phyloP scores from a whole-genome alignment of 2,797 vertebrate species.

The Odontamblyopus lacepedii region DNA sequence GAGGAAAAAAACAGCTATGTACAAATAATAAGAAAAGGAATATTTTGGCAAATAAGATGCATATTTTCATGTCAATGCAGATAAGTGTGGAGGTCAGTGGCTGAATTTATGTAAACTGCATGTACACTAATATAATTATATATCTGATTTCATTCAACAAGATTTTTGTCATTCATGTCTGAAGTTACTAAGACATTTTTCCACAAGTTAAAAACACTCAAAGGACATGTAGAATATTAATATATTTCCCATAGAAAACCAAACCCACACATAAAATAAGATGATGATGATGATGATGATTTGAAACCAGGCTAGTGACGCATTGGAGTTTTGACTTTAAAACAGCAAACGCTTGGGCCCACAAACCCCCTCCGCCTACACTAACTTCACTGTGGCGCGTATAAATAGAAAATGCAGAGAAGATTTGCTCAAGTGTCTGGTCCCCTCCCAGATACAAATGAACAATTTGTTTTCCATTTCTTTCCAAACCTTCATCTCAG shows the following conservation, averaged over 20 bases:
- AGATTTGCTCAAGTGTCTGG: conserved; percentile 75
- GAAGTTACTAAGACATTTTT: neutral
- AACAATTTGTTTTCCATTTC: conserved; percentile 80
- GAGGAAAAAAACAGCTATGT: too few relatives aligned
- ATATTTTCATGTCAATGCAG: neutral
- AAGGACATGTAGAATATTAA: neutral
- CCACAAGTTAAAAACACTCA: neutral
- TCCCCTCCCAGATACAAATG: conserved; percentile 80
- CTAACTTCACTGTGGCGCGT: conserved; percentile 46
- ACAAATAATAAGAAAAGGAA: too few relatives aligned
- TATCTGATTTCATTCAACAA: neutral
- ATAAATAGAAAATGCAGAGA: conserved; percentile 63
- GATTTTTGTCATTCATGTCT: neutral
- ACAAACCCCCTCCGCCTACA: conserved; percentile 31
- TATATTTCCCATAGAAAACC: neutral
- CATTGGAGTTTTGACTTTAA: conserved; percentile 66
- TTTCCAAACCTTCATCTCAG: conserved; percentile 75
- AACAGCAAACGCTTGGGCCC: conserved; percentile 23
- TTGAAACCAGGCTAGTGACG: conserved; percentile 63
- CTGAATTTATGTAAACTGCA: too few relatives aligned
- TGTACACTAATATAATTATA: neutral
- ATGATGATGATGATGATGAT: conserved; percentile 58
- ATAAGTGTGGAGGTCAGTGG: neutral
- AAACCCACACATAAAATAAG: neutral
- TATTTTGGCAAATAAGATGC: neutral